Percentiles rank a stretch among this genome's conserved stretches.
Evolutionary conservation across 2,113 vertebrate genomes (phyloP).

Genomic region (Grantiella picta): DNA sequence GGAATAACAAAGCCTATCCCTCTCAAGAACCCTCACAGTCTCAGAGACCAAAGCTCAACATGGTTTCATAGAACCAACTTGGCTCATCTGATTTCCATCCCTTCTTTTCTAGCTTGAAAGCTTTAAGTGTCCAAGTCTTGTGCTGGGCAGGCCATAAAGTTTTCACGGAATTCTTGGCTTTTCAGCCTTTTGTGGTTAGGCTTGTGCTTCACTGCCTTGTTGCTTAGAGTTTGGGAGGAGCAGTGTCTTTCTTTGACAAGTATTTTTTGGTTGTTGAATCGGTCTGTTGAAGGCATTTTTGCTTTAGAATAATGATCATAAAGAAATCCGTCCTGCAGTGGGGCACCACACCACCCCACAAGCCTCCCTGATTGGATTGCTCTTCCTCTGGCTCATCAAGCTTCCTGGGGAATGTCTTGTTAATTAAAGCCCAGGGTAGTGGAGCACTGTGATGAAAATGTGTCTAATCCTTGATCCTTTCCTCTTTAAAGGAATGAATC

Average conservation of each 20-base stretch:
- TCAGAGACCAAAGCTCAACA: neutral
- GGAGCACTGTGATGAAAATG: neutral
- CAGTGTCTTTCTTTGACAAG: neutral
- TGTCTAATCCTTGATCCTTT: neutral
- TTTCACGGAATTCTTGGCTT: neutral
- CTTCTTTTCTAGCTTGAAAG: neutral
- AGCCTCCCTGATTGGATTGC: neutral
- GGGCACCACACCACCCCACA: neutral
- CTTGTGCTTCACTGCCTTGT: neutral
- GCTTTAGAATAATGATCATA: neutral
- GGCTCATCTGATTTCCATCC: neutral
- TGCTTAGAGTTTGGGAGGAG: neutral
- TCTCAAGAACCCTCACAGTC: neutral
- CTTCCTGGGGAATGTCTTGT: neutral
- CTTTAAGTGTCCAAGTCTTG: neutral
- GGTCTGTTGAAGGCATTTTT: neutral
- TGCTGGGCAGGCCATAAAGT: neutral
- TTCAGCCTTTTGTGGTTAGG: neutral
- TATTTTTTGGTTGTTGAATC: neutral
- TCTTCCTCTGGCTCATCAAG: neutral
- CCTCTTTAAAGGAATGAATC: neutral
- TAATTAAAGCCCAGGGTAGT: neutral
- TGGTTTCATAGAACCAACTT: neutral
- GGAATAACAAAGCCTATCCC: neutral
- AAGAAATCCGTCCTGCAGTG: neutral